phyloP scores from a whole-genome alignment of 2,888 invertebrate genomes.

The Nomada fabriciana region DNA sequence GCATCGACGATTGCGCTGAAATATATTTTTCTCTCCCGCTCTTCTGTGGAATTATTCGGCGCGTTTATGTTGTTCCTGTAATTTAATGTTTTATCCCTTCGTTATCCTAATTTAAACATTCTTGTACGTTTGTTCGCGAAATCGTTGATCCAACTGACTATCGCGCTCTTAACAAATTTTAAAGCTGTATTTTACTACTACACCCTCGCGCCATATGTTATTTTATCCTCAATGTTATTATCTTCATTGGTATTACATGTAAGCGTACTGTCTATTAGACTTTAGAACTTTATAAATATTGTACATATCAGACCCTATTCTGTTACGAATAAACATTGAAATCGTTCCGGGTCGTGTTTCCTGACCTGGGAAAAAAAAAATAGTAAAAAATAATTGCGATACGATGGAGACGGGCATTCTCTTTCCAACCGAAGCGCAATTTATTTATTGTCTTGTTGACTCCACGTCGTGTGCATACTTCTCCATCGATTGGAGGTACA shows the following conservation, averaged over 20 bases:
- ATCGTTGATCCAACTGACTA: conserved; percentile 34
- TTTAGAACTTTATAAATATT: conserved; percentile 80
- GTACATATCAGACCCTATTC: conserved; percentile 83
- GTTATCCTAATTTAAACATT: not conserved
- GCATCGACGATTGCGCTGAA: conserved; percentile 41
- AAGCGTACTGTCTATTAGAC: conserved; percentile 75
- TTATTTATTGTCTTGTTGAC: conserved; percentile 20
- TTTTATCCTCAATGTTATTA: conserved; percentile 68
- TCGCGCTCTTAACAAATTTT: conserved; percentile 39
- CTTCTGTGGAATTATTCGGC: not conserved
- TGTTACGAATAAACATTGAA: conserved; percentile 81
- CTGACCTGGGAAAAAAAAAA: not conserved
- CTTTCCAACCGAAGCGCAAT: not conserved
- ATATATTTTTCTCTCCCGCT: not conserved
- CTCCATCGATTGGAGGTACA: conserved; percentile 77
- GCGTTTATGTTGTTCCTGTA: conserved; percentile 9
- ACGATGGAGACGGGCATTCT: no score
- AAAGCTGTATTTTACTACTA: conserved; percentile 63
- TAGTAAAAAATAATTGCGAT: not conserved
- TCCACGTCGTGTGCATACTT: conserved; percentile 70
- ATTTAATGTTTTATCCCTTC: not conserved
- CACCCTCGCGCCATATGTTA: conserved; percentile 58
- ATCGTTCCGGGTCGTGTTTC: conserved; percentile 33
- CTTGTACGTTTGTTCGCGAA: not conserved
- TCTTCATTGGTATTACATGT: conserved; percentile 67